A percentile compares a stretch with the other conserved stretches of the same genome.
Evolutionary conservation across 2,113 vertebrate genomes (phyloP).

Genomic region (Barbus barbus): DNA sequence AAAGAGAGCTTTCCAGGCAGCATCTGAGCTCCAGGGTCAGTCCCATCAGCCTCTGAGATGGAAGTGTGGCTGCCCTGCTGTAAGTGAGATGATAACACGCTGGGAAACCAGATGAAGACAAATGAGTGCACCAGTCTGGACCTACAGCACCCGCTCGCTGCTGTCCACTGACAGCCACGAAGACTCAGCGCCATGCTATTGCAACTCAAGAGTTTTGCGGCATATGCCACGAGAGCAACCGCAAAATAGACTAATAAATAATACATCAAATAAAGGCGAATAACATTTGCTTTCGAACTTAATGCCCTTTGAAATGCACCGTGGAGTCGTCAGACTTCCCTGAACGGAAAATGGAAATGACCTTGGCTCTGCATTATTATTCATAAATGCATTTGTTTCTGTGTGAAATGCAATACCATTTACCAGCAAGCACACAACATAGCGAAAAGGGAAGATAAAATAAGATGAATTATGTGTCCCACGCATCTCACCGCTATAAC

Average conservation of each 20-base stretch:
- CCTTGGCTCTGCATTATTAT: conserved; percentile 29
- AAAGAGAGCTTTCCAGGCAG: conserved; percentile 6
- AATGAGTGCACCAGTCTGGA: conserved; percentile 31
- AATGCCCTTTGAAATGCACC: conserved; percentile 1
- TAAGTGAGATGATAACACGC: conserved; percentile 42
- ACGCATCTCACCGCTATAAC: conserved; percentile 12
- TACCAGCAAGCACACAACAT: conserved; percentile 9
- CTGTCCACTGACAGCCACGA: neutral
- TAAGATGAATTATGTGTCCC: conserved; percentile 23
- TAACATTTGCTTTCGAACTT: neutral
- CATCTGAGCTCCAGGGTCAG: conserved; percentile 33
- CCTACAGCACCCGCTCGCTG: conserved; percentile 11
- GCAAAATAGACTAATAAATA: conserved; percentile 18
- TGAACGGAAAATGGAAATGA: conserved; percentile 25
- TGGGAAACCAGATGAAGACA: conserved; percentile 44
- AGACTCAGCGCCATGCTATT: neutral
- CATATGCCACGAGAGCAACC: neutral
- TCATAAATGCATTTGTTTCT: conserved; percentile 41
- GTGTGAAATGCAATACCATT: conserved; percentile 36
- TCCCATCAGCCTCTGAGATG: conserved; percentile 30
- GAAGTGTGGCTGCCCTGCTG: conserved; percentile 36
- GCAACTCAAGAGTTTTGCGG: neutral
- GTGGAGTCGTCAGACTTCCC: neutral
- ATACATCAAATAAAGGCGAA: neutral
- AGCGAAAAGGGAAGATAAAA: neutral